Evolutionary conservation across 2,888 invertebrate genomes (phyloP).

Genomic region (Cheilosia soror): DNA sequence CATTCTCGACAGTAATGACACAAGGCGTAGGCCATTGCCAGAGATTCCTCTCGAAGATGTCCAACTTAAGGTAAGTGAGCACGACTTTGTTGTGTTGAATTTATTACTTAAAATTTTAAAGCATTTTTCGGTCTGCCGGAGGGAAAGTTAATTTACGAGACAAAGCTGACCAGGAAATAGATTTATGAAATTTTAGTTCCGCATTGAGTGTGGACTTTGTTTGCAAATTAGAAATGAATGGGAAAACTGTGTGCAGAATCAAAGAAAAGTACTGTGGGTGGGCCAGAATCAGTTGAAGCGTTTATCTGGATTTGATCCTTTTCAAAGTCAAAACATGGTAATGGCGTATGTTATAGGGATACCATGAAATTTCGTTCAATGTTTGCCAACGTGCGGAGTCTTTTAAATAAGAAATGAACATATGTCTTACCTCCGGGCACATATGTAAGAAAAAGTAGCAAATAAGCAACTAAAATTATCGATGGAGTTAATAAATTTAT

Average conservation of each 20-base stretch:
- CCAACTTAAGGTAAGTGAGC: slow-evolving; percentile 69
- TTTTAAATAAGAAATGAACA: no score
- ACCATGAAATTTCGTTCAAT: no score
- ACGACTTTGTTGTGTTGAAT: slow-evolving; percentile 46
- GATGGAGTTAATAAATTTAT: no score
- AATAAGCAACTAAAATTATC: no score
- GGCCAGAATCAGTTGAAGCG: no score
- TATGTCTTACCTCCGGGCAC: no score
- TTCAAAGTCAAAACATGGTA: no score
- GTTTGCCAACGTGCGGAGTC: no score
- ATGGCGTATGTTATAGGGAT: no score
- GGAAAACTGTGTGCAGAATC: not conserved
- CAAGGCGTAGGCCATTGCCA: slow-evolving; percentile 75
- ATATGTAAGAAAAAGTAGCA: no score
- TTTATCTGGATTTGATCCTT: no score
- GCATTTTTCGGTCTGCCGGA: slow-evolving; percentile 36
- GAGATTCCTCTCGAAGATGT: slow-evolving; percentile 68
- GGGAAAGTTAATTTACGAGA: slow-evolving; percentile 44
- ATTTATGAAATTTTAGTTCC: slow-evolving; percentile 52
- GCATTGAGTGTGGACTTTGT: not conserved
- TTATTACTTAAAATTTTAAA: slow-evolving; percentile 48
- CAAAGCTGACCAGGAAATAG: slow-evolving; percentile 6
- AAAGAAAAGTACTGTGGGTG: not conserved
- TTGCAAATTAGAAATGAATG: slow-evolving; percentile 17
- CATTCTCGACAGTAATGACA: slow-evolving; percentile 44